Base-by-base conservation (phyloP, 2,888 invertebrate species). In the Drosophila ochracea region DNA sequence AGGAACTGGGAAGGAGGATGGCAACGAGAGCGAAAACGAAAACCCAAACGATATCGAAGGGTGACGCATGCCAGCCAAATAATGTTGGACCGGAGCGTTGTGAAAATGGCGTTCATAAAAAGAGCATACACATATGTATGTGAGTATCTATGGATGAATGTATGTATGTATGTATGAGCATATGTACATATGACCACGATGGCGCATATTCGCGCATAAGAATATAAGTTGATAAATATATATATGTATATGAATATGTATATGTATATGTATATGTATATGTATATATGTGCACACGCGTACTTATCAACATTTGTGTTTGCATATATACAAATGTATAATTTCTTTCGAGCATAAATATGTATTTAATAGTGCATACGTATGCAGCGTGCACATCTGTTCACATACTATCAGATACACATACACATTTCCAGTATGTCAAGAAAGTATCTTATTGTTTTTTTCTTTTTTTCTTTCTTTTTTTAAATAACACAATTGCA, bases 81-180 rank as follows among this genome's bases (percentile, higher is more conserved):
- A 82, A 73, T 78, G 82, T 69, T 70, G 68, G 67, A 70, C 55
- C 67, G 72, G 72, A 82, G 72, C 74, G 79, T 70, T 76, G 82
- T 78, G 82, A 71, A 82, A 82, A 76, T 81, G 82, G 81, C 78
- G 78, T 73, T 81, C 76, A 81, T 82, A 82, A 82, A 80, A 76
- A 78, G 69, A 49, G 30, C 47, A 28, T 57, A 66, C 63, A 67
- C 75, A 65, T 47, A 47, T 68, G 41, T 71, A 54, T 43, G 58
- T 39, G n/a, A 7, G 19, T 31, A 31, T 31, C 16, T 16, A 25
- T 49, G 16, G 13, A 7, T 21, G 21, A 4, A 9, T 61, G 41
- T 68, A 54, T 49, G 57, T 25, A 31, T 41, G 11, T 49, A 16
- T 30, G 21, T 31, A 39, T 49, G 16, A 39, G 16, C 43, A 61